Evolutionary conservation across 2,797 vertebrate species (phyloP).

Genomic region (Aulostomus chinensis): DNA sequence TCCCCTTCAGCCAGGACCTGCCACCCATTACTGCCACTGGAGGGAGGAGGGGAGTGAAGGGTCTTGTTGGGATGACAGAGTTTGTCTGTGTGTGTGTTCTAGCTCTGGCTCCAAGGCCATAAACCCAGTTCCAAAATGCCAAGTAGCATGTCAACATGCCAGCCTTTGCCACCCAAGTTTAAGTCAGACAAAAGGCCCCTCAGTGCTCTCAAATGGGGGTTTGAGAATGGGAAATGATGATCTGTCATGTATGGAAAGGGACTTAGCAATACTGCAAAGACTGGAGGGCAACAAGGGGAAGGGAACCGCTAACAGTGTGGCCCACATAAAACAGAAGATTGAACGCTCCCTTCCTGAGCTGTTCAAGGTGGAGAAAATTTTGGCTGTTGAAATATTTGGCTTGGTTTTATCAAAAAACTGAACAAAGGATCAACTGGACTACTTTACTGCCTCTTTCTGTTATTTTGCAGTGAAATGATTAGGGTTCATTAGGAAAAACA

Average conservation of each 20-base stretch:
- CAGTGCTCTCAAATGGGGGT: constrained; percentile 55
- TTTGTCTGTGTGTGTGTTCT: constrained; percentile 63
- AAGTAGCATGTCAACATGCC: constrained; percentile 67
- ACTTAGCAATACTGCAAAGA: constrained; percentile 29
- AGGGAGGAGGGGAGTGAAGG: constrained; percentile 44
- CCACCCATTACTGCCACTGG: constrained; percentile 69
- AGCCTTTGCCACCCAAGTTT: constrained; percentile 73
- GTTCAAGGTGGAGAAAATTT: constrained; percentile 21
- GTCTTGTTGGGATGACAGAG: constrained; percentile 48
- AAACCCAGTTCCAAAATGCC: constrained; percentile 72
- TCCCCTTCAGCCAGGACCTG: constrained; percentile 61
- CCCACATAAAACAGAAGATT: constrained; percentile 20
- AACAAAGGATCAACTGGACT: neutral
- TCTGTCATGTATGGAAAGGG: constrained; percentile 54
- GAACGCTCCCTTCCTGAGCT: constrained; percentile 30
- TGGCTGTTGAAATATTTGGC: constrained; percentile 12
- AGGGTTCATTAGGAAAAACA: too few relatives aligned
- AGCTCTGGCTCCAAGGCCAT: constrained; percentile 65
- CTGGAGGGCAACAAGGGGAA: constrained; percentile 45
- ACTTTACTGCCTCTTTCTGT: neutral
- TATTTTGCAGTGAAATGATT: too few relatives aligned
- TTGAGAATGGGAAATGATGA: constrained; percentile 60
- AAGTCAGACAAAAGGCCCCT: constrained; percentile 62
- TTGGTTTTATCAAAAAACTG: neutral
- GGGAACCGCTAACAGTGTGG: constrained; percentile 29